These are phyloP conservation scores for Montipora capitata DNA, from an alignment of 92 coral and sea anemone genomes.

Conservation along the genomic window DNA sequence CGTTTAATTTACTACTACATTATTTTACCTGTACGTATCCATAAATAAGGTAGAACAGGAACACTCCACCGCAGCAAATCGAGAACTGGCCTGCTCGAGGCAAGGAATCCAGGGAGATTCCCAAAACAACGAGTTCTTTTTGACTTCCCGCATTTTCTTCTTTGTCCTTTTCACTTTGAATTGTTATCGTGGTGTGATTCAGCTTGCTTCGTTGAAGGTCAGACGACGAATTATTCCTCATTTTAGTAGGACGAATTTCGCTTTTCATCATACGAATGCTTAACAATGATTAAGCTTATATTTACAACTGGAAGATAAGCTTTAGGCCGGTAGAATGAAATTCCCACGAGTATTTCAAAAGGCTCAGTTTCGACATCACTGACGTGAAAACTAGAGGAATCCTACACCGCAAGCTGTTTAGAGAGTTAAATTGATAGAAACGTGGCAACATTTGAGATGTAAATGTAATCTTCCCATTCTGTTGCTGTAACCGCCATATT, in stretches of 20 bases:
- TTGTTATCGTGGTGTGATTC: slow-evolving; percentile 54
- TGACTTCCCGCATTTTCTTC: slow-evolving; percentile 1
- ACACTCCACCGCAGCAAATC: slow-evolving; percentile 95
- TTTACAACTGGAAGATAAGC: no score
- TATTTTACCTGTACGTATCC: slow-evolving; percentile 95
- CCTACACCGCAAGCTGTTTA: no score
- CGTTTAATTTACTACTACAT: not conserved
- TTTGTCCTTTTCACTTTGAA: slow-evolving; percentile 25
- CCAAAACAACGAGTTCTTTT: slow-evolving; percentile 76
- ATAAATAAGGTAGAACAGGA: slow-evolving; percentile 92
- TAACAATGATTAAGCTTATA: not conserved
- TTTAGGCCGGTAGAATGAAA: no score
- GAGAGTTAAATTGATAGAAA: no score
- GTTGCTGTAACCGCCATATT: no score
- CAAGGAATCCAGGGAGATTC: slow-evolving; percentile 80
- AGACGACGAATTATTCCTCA: slow-evolving; percentile 29
- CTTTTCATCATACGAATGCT: slow-evolving; percentile 10
- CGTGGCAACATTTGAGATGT: no score
- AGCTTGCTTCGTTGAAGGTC: slow-evolving; percentile 20
- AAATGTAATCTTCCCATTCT: no score
- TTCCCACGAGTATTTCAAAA: no score
- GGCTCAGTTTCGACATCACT: no score
- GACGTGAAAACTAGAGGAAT: no score
- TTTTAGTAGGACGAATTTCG: slow-evolving; percentile 25
- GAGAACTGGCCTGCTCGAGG: slow-evolving; percentile 84